Base-by-base conservation (phyloP, 92 coral and sea anemone genomes). In the Blastomussa wellsi region DNA sequence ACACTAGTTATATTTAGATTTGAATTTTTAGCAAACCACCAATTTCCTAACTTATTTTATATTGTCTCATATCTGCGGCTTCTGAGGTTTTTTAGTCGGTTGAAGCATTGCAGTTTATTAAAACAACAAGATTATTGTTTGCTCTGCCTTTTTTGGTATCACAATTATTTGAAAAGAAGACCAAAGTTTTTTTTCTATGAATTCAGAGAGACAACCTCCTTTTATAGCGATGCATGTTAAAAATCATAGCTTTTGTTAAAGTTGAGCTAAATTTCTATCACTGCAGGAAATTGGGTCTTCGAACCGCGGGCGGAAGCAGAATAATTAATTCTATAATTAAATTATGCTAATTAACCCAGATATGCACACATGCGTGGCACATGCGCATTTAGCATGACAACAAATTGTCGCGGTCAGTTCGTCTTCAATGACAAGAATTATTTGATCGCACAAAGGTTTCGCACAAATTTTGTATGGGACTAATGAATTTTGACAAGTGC, bases 301-400 rank as follows among this genome's bases (percentile, higher is more conserved):
- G 24, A 17, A 28, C 28, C 6, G 35, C 29, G 16, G 6, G 12
- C 51, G 69, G 71, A 60, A 60, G 39, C 26, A 5, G 57, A 16
- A 79, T 65, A 64, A 79, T 64, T 81, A 32, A 81, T 47, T 32
- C 48, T 11, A 1, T 38, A 82, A 66, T 68, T 26, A 65, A 76
- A 80, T 82, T 72, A 53, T 82, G 79, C 53, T 36, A 82, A 82
- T 82, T 44, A 7, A 24, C 1, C 1, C 19, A 11, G 19, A 72
- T 36, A 42, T 24, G 6, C 32, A 39, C 49, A 12, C 36, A 35
- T 42, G 39, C n/a, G 39, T 16, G 38, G 86, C 86, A 73, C 86
- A 82, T 55, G 86, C 86, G 79, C 79, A 28, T 53, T 81, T 20
- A n/a, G 22, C 65, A 68, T 81, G 77, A 81, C 85, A 81, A 81